A percentile compares a stretch with the other conserved stretches of the same genome.
phyloP scores from a whole-genome alignment of 2,888 invertebrate genomes.

The Ctena decussata region DNA sequence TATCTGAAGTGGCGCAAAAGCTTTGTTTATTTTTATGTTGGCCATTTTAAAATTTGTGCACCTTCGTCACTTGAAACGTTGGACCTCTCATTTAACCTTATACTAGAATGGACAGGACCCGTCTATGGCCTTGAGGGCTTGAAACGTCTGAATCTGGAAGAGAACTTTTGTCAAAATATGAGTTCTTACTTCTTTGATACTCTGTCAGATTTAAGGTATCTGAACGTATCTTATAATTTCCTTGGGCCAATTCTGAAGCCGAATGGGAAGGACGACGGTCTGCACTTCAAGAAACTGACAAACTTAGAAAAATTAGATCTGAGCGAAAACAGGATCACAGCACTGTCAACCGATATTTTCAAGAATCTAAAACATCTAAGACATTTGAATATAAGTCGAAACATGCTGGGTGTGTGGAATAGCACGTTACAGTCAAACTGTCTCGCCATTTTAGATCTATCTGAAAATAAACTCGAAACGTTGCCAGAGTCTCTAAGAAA shows the following conservation, averaged over 20 bases:
- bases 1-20: slow-evolving; percentile 32
- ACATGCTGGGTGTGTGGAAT: slow-evolving; percentile 21
- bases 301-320: slow-evolving; percentile 31
- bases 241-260: slow-evolving; percentile 22
- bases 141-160: slow-evolving; percentile 47
- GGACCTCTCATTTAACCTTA: slow-evolving; percentile 52
- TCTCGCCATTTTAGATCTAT: background rate
- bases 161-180: slow-evolving; percentile 40
- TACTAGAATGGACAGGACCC: slow-evolving; percentile 31
- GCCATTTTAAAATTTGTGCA: slow-evolving; percentile 8
- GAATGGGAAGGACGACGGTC: background rate
- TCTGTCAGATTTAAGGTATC: slow-evolving; percentile 17
- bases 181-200: slow-evolving; percentile 26
- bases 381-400: slow-evolving; percentile 23
- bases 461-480: slow-evolving; percentile 13
- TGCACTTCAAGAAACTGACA: slow-evolving; percentile 2
- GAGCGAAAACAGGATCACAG: slow-evolving; percentile 22
- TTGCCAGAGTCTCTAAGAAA: slow-evolving; percentile 22
- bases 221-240: slow-evolving; percentile 44
- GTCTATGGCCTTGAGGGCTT: slow-evolving; percentile 43
- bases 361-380: slow-evolving; percentile 21
- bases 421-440: background rate
- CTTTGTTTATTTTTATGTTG: slow-evolving; percentile 25
- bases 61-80: slow-evolving; percentile 19
- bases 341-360: slow-evolving; percentile 12